Evolutionary conservation across 2,888 invertebrate genomes (phyloP), one percentile per base, ranked within the genome.

Genomic region (Athrips mouffetella): DNA sequence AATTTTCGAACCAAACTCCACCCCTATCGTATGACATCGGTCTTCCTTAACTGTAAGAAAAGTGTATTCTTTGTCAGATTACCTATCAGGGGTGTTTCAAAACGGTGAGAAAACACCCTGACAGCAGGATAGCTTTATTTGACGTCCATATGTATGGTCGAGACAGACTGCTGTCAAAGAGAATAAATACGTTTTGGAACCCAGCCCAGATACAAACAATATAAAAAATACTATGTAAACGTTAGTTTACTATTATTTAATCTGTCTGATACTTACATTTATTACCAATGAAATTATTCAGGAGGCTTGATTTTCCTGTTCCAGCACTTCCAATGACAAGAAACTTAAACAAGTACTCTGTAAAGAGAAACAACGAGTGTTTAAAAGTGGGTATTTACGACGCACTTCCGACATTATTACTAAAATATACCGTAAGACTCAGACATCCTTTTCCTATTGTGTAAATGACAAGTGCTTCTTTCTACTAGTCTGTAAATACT

Each of bases 1-100:
- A 60, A 95, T 93, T 77, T 94, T 94, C 2, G 94, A 94, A n/a
- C 95, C 95, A 89, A 95, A 95, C 76, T 95, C 95, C 40, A 95
- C 95, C 35, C 95, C 95, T 68, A 95, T 95, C 31, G 95, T 95
- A 74, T 95, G 95, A 63, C 93, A 94, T 68, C 94, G 92, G 67
- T 94, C 94, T 72, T 93, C 93, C 86, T 94, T 95, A 73, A 95
- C 95, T 95, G 77, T 33, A 80, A 80, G 49, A 55, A 54, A 47
- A 51, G n/a, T 23, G 10, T 23, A 30, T 25, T 25, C 4, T 25
- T 6, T 7, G 25, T 25, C 8, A 25, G 5, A 25, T 4, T 25
- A 25, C 8, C 25, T 25, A 7, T 25, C 8, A 25, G 25, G 5
- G n/a, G n/a, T n/a, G n/a, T n/a, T n/a, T n/a, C n/a, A n/a, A n/a